Base-by-base conservation (phyloP, 2,113 vertebrate species). In the Corythornis vintsioides region DNA sequence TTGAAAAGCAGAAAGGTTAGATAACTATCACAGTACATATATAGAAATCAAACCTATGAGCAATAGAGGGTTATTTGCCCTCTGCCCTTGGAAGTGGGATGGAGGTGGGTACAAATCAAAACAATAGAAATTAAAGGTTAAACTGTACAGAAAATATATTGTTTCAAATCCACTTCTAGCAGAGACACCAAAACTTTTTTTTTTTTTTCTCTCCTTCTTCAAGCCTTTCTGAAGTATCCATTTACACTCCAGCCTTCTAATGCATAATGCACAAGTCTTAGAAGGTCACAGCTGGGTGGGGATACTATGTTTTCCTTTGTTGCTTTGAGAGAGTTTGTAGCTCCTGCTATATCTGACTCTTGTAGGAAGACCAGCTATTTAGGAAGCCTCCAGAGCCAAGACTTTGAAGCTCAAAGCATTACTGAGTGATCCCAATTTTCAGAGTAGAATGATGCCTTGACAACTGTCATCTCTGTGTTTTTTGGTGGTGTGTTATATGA, bases 1-100 rank as follows among this genome's bases (percentile, higher is more conserved):
- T 91, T 89, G 76, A 95, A 96, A 94, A 65, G 83, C 42, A 61
- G 60, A 82, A 92, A 93, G 60, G 91, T 94, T 94, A 93, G 86
- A 52, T 42, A 78, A 47, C 29, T 73, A 16, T 60, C 52, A 43
- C 66, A 70, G 52, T 66, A 43, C 35, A 79, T 55, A 28, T 53
- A 57, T 74, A 87, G 50, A 86, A 92, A 69, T 67, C 86, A 71
- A 67, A 56, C 19, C 33, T 70, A 31, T 3, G 61, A 76, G 43
- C 52, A 90, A 83, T 33, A 53, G 17, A 92, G 33, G 7, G 19
- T 55, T 42, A 38, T 47, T 79, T 52, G 66, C 60, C 70, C 81
- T 90, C 11, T 69, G 69, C 45, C 63, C 29, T 90, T 84, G 48
- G 61, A 93, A 82, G 38, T 15, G 66, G 67, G 45, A 59, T 79